Base-by-base conservation (phyloP, 2,888 invertebrate species). In the Allolobophora icterica region DNA sequence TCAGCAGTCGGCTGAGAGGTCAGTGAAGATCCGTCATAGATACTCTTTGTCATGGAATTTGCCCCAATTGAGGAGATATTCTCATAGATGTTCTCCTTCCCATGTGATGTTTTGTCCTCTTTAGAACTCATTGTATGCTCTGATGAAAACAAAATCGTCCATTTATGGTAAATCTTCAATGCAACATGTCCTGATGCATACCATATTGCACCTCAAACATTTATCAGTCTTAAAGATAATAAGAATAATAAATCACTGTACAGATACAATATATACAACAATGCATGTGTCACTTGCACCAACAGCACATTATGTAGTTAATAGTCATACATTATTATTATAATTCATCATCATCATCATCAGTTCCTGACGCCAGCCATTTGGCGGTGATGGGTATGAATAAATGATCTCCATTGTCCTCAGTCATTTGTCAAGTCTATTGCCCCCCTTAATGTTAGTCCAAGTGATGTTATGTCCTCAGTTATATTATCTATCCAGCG, bases 31-130 rank as follows among this genome's bases (percentile, higher is more conserved):
- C 87, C 87, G 24, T 87, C 87, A 38, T 33, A 87, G 87, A 38
- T 33, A 6, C 35, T 87, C 87, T 87, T 87, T 87, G 87, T 35
- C 38, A 84, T 90, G 4, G 90, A 90, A 33, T 84, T 34, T 40
- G 90, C 90, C 17, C 90, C 84, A 40, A 84, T 34, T 33, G 90
- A 84, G n/a, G 90, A 90, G 33, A 90, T 90, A 84, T 90, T 90
- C 38, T 90, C 90, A n/a, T 90, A 90, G 34, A 84, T 84, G 87
- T 90, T 90, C 84, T 90, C 90, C 38, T 42, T 40, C 33, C 90
- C 84, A 35, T 90, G 34, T 35, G 40, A 84, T 33, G 42, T 84
- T 42, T 33, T 35, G 83, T 90, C 84, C 42, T 83, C 87, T 34
- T 45, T 89, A 33, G 89, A 52, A 42, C 89, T 45, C 89, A 42